A percentile compares a stretch with the other conserved stretches of the same genome.
Conservation (phyloP, 2,113 vertebrate genomes). For the Dicrurus megarhynchus region DNA sequence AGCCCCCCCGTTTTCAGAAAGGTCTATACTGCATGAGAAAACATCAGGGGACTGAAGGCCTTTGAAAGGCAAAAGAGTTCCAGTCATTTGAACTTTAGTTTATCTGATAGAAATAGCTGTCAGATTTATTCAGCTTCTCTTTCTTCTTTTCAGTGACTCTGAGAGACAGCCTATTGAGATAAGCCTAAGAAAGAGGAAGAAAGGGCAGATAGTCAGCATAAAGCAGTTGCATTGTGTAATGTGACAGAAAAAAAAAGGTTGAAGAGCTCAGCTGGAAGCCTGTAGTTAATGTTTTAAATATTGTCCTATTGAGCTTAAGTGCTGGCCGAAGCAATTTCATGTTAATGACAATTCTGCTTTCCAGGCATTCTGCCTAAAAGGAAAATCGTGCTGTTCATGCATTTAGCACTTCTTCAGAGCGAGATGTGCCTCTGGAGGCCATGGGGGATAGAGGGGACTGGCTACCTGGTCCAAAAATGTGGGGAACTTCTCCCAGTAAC, state of each 20-base stretch:
- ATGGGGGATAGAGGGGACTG: not conserved
- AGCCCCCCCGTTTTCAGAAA: not conserved
- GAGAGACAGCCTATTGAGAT: conserved; percentile 44
- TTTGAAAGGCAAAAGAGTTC: conserved; percentile 65
- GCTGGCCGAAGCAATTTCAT: not conserved
- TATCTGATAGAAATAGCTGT: conserved; percentile 71
- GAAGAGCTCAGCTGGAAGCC: conserved; percentile 9
- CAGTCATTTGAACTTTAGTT: conserved; percentile 66
- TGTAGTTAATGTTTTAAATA: conserved; percentile 49
- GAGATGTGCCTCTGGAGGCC: not conserved
- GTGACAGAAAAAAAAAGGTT: conserved; percentile 28
- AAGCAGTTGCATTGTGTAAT: conserved; percentile 19
- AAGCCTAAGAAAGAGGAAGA: conserved; percentile 33
- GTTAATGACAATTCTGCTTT: not conserved
- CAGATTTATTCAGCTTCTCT: conserved; percentile 56
- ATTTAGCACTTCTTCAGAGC: not conserved
- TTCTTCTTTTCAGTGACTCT: conserved; percentile 50
- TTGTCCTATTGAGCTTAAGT: not conserved
- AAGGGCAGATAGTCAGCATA: conserved; percentile 44
- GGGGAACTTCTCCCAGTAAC: not conserved
- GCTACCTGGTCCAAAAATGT: rapidly evolving
- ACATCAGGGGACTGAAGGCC: not conserved
- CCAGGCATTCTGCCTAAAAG: not conserved
- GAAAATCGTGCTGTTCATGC: not conserved
- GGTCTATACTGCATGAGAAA: not conserved